Base-by-base conservation (phyloP, 2,113 vertebrate species). In the Melanerpes formicivorus region DNA sequence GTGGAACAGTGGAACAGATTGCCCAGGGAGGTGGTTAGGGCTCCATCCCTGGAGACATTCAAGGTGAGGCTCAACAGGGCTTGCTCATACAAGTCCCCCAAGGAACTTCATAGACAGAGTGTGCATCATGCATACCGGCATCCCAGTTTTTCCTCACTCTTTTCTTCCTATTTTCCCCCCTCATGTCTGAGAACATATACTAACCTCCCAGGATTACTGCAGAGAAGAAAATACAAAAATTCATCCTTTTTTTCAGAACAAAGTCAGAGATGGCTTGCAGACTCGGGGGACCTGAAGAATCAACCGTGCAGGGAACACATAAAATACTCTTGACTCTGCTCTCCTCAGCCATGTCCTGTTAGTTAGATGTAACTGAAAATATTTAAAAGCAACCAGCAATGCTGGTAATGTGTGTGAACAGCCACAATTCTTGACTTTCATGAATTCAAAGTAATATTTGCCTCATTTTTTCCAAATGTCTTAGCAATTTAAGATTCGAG, bases 351-450 rank as follows among this genome's bases (percentile, higher is more conserved):
- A 55, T 18, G 64, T 71, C n/a, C 46, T 62, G 4, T 30, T 30
- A 52, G 29, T 46, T 85, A 91, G 72, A 60, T 6, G 6, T 25
- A 56, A 73, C 25, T 70, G 59, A 50, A 75, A 85, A 70, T 10
- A 40, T 37, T 74, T 85, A 5, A 54, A 73, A 84, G 15, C 22
- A 46, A 54, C 5, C 18, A 13, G 26, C 26, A 34, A 15, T 10
- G 17, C 10, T 46, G 27, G 23, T 10, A 32, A 9, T 0, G 4
- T 1, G 0, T 5, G 5, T 32, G 54, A 58, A 46, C 14, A 16
- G 46, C 18, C 25, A 42, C 10, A 74, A 30, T 55, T 84, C 10
- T 37, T 6, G 0, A 54, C 48, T 32, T 17, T 18, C n/a, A 46
- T 10, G 22, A 69, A 62, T 25, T 11, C 21, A 13, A 73, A 79